These are phyloP conservation scores for Sebastes itinus DNA, from an alignment of 2,797 vertebrate species.

Conservation along the genomic window DNA sequence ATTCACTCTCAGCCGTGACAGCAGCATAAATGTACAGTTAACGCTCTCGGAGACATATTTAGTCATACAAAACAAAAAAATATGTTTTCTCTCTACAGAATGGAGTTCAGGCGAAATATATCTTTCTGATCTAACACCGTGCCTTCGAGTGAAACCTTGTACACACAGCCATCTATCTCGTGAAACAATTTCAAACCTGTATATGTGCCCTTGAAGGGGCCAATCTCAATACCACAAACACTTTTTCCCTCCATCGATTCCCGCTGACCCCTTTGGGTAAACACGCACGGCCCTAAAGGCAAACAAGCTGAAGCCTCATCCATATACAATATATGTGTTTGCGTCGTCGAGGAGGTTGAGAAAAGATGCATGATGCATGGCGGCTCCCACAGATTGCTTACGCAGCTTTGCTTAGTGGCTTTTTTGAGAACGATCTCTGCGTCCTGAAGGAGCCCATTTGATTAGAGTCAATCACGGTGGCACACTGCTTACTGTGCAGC, in stretches of 20 bases:
- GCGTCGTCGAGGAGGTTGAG: neutral
- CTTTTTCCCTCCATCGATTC: constrained; percentile 49
- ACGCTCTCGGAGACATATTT: constrained; percentile 4
- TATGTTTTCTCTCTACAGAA: neutral
- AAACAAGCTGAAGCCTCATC: constrained; percentile 59
- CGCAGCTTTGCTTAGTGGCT: constrained; percentile 55
- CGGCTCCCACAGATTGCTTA: constrained; percentile 63
- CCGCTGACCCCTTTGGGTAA: constrained; percentile 61
- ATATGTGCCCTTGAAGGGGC: constrained; percentile 51
- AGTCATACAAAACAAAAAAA: constrained; percentile 7
- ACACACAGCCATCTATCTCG: constrained; percentile 18
- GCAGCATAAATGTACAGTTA: constrained; percentile 24
- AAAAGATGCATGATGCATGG: constrained; percentile 63
- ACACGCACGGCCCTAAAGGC: constrained; percentile 50
- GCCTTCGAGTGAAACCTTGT: constrained; percentile 3
- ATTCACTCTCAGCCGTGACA: constrained; percentile 26
- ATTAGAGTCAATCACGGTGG: constrained; percentile 76
- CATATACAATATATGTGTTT: constrained; percentile 26
- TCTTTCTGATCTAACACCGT: neutral
- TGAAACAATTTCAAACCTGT: constrained; percentile 23
- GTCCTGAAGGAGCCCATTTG: constrained; percentile 66
- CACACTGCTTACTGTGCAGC: constrained; percentile 64
- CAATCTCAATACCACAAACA: constrained; percentile 33
- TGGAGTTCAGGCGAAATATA: neutral
- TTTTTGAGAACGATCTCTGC: constrained; percentile 39